phyloP scores from a whole-genome alignment of 2,888 invertebrate genomes.

The Buathra laborator region DNA sequence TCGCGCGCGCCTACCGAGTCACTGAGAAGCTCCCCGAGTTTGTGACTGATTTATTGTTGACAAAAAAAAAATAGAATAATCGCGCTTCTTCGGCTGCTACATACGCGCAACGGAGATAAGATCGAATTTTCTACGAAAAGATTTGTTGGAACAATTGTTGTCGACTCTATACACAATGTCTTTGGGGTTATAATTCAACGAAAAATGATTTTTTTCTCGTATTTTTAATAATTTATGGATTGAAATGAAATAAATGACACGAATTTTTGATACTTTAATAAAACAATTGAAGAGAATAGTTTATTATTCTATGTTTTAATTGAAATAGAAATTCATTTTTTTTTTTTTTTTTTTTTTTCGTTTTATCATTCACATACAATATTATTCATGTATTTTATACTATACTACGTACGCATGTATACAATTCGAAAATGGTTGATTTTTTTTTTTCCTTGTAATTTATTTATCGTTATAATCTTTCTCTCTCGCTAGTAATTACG shows the following conservation, averaged over 20 bases:
- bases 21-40: not conserved
- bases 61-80: conserved; percentile 34
- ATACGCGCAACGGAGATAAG: conserved; percentile 39
- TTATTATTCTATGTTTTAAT: conserved; percentile 74
- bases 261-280: not conserved
- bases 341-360: conserved; percentile 4
- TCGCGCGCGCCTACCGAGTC: not conserved
- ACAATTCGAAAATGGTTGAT: conserved; percentile 76
- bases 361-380: conserved; percentile 52
- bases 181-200: not conserved
- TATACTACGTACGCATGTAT: conserved; percentile 73
- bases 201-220: not conserved
- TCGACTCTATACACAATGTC: not conserved
- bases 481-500: conserved; percentile 29
- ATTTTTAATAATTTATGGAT: not conserved
- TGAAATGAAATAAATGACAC: not conserved
- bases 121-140: not conserved
- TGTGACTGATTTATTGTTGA: conserved; percentile 68
- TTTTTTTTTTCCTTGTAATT: conserved; percentile 44
- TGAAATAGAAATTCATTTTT: conserved; percentile 73
- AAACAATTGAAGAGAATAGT: conserved; percentile 61
- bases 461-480: conserved; percentile 30
- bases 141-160: conserved; percentile 28
- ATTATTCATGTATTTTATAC: conserved; percentile 36
- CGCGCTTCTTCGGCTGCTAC: not conserved